Conservation (phyloP, 2,888 invertebrate species). For the Perdita meconis region DNA sequence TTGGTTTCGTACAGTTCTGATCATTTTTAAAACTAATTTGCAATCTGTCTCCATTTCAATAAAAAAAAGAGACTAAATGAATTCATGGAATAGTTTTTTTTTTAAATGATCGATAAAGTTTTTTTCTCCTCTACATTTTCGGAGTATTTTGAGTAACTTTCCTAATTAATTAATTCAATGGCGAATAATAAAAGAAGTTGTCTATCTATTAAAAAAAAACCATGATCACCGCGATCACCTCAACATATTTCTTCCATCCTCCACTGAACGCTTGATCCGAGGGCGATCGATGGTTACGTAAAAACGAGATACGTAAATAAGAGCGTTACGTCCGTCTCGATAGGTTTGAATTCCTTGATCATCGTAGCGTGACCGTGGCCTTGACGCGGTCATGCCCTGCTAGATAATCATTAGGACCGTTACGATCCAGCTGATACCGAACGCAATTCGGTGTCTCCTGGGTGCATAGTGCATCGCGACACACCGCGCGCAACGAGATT, state of each 20-base stretch:
- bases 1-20: too few species aligned
- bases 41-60: too few species aligned
- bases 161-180: too few species aligned
- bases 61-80: too few species aligned
- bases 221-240: neutral
- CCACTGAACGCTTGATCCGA: constrained; percentile 9
- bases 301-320: constrained; percentile 50
- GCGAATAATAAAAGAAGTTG: too few species aligned
- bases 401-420: constrained; percentile 61
- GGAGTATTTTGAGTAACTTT: too few species aligned
- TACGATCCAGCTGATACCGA: constrained; percentile 36
- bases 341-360: constrained; percentile 66
- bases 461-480: neutral
- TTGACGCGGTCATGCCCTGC: constrained; percentile 67
- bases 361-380: constrained; percentile 76
- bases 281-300: constrained; percentile 66
- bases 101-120: too few species aligned
- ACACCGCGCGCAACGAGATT: constrained; percentile 1
- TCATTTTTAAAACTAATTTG: too few species aligned
- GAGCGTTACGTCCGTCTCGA: constrained; percentile 32
- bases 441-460: neutral
- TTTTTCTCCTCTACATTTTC: too few species aligned
- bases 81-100: too few species aligned
- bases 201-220: too few species aligned
- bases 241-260: neutral